Evolutionary conservation across 1,140 invertebrate genomes (phyloP), one percentile per base, ranked within the genome.

Genomic region (Papilio polyxenes): DNA sequence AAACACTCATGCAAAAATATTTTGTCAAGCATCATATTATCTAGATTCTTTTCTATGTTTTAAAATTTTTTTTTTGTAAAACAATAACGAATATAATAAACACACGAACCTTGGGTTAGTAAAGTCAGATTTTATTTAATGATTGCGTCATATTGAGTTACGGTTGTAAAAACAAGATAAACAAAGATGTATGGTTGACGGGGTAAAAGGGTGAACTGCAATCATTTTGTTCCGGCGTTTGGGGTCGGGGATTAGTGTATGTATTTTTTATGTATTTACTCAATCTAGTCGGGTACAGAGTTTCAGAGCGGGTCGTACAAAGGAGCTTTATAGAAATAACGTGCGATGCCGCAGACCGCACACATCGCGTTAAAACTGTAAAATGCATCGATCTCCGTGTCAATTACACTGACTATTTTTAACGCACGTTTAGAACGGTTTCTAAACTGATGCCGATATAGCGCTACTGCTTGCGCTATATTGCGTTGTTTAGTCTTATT

Each of bases 321-420:
- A 80, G 80, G 80, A 80, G 75, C 80, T 53, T 83, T 51, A 62
- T 83, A 83, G 79, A 83, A 81, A 81, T 79, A 13, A 75, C 75
- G 79, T 72, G 75, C 78, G 49, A 75, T 31, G 48, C 79, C 23
- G 56, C 20, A 48, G 88, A 88, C 88, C 89, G 88, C 90, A 90
- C 89, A 89, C 89, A 82, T 72, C 65, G 80, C 81, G 88, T 65
- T 62, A 59, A 62, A 79, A 62, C 77, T 79, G 75, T 83, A n/a
- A 81, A 86, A 88, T 85, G 87, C 84, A 87, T 88, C 86, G 85
- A 90, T 88, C 85, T 84, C 85, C 86, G 88, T 91, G 87, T 91
- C 89, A 90, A 90, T 91, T 90, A 90, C 88, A 83, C 76, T n/a
- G 81, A 81, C 85, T 90, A 90, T 90, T 90, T 90, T 88, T 90